A percentile compares a stretch with the other conserved stretches of the same genome.
phyloP scores from a whole-genome alignment of 2,113 vertebrate genomes.

The Australoheros scitulus region DNA sequence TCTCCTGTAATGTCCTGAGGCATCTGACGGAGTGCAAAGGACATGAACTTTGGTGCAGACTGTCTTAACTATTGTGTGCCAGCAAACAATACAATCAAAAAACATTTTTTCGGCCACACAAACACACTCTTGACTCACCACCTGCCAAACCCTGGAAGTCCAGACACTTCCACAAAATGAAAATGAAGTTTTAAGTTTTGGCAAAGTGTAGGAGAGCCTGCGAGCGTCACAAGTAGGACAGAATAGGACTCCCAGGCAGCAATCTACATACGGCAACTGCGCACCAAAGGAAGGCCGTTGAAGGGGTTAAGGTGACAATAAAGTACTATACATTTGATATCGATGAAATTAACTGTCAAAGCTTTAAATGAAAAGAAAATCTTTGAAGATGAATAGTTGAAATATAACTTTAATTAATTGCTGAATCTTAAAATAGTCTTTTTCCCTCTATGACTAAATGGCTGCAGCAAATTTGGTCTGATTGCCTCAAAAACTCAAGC shows the following conservation, averaged over 20 bases:
- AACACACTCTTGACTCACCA: neutral
- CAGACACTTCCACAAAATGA: neutral
- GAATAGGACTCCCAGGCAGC: rapidly evolving
- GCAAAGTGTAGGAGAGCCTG: no score
- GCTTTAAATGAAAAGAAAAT: neutral
- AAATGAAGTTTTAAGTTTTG: no score
- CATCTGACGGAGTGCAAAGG: no score
- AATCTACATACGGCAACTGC: neutral
- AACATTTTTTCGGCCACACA: no score
- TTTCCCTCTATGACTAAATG: neutral
- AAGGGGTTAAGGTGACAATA: rapidly evolving
- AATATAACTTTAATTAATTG: rapidly evolving
- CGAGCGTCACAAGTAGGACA: no score
- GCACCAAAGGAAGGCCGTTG: neutral
- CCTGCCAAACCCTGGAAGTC: neutral
- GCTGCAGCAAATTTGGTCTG: neutral
- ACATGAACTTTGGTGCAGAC: no score
- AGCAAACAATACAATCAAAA: neutral
- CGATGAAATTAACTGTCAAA: neutral
- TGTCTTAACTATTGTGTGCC: neutral
- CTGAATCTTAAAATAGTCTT: rapidly evolving
- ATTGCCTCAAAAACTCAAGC: neutral
- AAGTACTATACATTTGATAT: neutral
- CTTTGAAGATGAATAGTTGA: neutral
- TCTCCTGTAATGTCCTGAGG: no score